phyloP scores from a whole-genome alignment of 2,113 vertebrate species.

The Synchiropus splendidus region DNA sequence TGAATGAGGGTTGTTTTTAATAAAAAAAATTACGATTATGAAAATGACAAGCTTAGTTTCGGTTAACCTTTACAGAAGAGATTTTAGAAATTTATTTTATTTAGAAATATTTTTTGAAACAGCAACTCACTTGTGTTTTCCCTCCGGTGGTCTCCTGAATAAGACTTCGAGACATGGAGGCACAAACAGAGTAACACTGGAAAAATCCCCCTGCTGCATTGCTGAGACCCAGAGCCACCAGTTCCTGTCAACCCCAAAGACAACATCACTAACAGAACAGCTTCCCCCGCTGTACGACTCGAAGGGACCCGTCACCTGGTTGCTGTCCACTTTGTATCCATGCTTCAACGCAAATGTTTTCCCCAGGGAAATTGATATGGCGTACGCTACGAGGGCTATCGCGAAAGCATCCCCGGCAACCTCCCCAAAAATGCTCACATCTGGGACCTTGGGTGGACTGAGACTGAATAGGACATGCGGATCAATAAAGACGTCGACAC shows the following conservation, averaged over 20 bases:
- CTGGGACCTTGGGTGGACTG: conserved; percentile 68
- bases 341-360: conserved; percentile 95
- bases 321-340: conserved; percentile 92
- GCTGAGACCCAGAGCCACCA: conserved; percentile 85
- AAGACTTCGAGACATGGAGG: conserved; percentile 91
- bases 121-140: conserved; percentile 71
- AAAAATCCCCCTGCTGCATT: conserved; percentile 86
- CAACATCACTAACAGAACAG: background rate
- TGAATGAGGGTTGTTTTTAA: no score
- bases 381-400: conserved; percentile 86
- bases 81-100: no score
- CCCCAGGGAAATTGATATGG: conserved; percentile 87
- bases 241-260: conserved; percentile 66
- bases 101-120: background rate
- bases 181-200: conserved; percentile 84
- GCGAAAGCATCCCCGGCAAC: conserved; percentile 84
- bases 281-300: background rate
- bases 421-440: conserved; percentile 58
- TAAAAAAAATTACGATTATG: no score
- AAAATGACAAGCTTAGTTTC: no score
- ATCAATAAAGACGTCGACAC: background rate
- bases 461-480: conserved; percentile 59
- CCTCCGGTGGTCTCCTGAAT: conserved; percentile 90
- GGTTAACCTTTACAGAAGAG: no score
- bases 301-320: conserved; percentile 73